Percentiles rank a stretch among this genome's conserved stretches.
Conservation (phyloP, 2,888 invertebrate species). For the Halictus ligatus region DNA sequence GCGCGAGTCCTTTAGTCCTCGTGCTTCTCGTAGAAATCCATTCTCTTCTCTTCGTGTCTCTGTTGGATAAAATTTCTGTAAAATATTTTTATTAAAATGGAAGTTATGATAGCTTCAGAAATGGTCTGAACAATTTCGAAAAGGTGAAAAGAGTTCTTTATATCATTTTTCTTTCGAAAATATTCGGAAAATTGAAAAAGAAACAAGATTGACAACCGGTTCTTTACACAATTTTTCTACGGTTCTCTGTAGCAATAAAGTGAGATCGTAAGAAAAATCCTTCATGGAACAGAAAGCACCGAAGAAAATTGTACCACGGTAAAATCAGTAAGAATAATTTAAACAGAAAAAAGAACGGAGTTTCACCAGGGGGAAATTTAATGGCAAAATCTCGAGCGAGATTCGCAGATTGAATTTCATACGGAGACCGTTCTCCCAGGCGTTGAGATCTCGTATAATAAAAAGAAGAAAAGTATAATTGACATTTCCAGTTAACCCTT, state of each 20-base stretch:
- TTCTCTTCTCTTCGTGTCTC: too few species aligned
- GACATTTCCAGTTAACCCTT: conserved; percentile 3
- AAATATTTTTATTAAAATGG: neutral
- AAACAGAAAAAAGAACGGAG: neutral
- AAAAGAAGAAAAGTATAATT: neutral
- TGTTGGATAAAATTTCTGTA: neutral
- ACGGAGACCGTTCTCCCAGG: neutral
- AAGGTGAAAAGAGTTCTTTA: neutral
- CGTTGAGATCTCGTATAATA: neutral
- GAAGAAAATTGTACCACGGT: neutral
- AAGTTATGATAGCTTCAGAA: neutral
- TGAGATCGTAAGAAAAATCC: too few species aligned
- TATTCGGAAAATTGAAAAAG: too few species aligned
- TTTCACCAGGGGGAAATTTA: neutral
- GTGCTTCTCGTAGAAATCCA: neutral
- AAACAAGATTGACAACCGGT: too few species aligned
- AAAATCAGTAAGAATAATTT: neutral
- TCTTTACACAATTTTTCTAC: too few species aligned
- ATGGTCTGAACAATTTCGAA: neutral
- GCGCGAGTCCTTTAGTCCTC: neutral
- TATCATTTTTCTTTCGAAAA: neutral
- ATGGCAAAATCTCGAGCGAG: neutral
- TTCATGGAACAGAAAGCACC: neutral
- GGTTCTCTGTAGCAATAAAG: too few species aligned
- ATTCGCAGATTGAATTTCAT: neutral